Base-by-base conservation (phyloP, 2,888 invertebrate genomes). In the Sclerodermus sp. region DNA sequence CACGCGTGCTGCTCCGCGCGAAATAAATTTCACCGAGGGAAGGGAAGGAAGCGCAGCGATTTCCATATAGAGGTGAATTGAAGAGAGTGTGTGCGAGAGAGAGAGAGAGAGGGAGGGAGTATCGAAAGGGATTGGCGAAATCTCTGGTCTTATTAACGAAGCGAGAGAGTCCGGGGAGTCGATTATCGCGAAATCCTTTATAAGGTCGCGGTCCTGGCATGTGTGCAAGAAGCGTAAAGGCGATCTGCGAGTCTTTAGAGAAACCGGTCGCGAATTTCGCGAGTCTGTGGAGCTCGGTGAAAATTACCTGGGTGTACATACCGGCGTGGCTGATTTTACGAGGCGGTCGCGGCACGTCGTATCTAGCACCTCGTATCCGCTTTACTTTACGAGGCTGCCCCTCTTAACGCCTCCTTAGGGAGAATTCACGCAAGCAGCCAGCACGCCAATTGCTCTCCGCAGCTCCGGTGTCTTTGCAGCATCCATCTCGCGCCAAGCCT, bases 391-490 rank as follows among this genome's bases (percentile, higher is more conserved):
- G 63, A 63, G 10, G 64, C 53, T 61, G 64, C 56, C 52, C 58
- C 57, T 55, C 64, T 63, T 64, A 64, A 64, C 63, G 61, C 64
- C 64, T 64, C 63, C 64, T 61, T 64, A 60, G 53, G 44, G 44
- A 41, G 36, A 48, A 53, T 53, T 55, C 51, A 42, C 45, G 13
- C 34, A 12, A 34, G 34, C 12, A 34, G 4, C 34, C 6, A 4
- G 12, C 34, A 23, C 23, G 23, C 23, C 23, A 23, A 23, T 23
- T 23, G 23, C 23, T 8, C 23, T 23, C 23, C 23, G 23, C 23
- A 23, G 23, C 23, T 23, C 23, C 23, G 8, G 23, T 23, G 23
- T 23, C 23, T 23, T 23, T 23, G 23, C 23, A 23, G 23, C 23
- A 23, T 23, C 23, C 23, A 23, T 23, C 23, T 23, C 23, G 8